Base-by-base conservation (phyloP, 2,113 vertebrate species). In the Tupaia tana region DNA sequence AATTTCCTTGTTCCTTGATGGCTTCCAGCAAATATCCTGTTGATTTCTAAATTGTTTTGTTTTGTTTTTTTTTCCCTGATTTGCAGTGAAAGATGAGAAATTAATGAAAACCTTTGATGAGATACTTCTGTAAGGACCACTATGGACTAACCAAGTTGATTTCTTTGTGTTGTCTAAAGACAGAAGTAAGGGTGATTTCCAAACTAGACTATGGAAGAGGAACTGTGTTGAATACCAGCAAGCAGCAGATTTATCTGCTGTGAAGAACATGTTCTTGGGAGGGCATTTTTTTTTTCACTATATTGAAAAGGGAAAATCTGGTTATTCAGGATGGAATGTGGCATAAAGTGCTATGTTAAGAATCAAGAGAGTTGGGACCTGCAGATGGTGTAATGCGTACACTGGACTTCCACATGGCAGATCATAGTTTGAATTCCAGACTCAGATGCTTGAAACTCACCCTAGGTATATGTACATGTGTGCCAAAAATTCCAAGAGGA, bases 1-100 rank as follows among this genome's bases (percentile, higher is more conserved):
- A 11, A 94, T 79, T 96, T 94, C 31, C 96, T 86, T 96, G 87
- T 94, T 90, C 2, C 85, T 95, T 91, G 64, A 77, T 25, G 0
- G 9, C 20, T 24, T 27, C 24, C 13, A 52, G 74, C 34, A 87
- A 75, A 89, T 2, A 7, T 16, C 5, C 1, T 93, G 22, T 69
- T 31, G 2, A 1, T 9, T 88, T 15, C 86, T 67, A 67, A 66
- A 92, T 43, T 43, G 43, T 43, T 43, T 43, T 43, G 43, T 43
- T 43, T 43, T 43, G 43, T 43, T 43, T 43, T 43, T 58, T 10
- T 96, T 96, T 2, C 59, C 52, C 31, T 97, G 18, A 43, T 95
- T 88, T 92, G 14, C 9, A 67, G 31, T 89, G 0, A 77, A 79
- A 97, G 82, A n/a, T 11, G 4, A 34, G 43, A 95, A 79, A 93